Percentiles rank a stretch among this genome's conserved stretches.
Evolutionary conservation across 2,888 invertebrate species (phyloP).

Genomic region (Lasioglossum vierecki): DNA sequence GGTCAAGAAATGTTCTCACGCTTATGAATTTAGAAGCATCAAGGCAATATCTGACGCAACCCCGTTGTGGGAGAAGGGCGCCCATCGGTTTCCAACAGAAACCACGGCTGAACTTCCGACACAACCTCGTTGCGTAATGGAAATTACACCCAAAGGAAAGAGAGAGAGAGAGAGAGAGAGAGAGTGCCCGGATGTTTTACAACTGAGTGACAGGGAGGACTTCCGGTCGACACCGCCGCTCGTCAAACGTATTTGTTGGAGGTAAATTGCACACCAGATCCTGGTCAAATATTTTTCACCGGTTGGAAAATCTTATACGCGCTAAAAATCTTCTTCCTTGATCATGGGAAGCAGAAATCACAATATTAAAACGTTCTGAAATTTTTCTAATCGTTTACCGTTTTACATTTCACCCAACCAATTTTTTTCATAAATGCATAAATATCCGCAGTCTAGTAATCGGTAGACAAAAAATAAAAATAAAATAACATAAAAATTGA

Average conservation of each 20-base stretch:
- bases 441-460: no score
- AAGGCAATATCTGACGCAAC: slow-evolving; percentile 34
- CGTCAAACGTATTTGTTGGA: slow-evolving; percentile 20
- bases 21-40: slow-evolving; percentile 54
- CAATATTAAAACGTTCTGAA: no score
- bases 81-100: slow-evolving; percentile 33
- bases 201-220: slow-evolving; percentile 40
- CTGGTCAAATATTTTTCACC: neutral
- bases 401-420: no score
- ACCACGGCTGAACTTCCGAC: slow-evolving; percentile 39
- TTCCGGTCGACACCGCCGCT: slow-evolving; percentile 31
- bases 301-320: neutral
- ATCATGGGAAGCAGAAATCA: no score
- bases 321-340: neutral
- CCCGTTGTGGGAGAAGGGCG: neutral
- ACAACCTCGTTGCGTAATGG: slow-evolving; percentile 46
- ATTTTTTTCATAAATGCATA: no score
- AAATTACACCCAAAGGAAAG: slow-evolving; percentile 44
- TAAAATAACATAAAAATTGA: no score
- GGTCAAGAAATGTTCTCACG: slow-evolving; percentile 18
- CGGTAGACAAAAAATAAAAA: no score
- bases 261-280: neutral
- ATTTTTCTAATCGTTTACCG: no score
- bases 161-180: neutral
- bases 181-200: slow-evolving; percentile 45